Conservation (phyloP, 2,113 vertebrate species). For the Catharus fuscescens region DNA sequence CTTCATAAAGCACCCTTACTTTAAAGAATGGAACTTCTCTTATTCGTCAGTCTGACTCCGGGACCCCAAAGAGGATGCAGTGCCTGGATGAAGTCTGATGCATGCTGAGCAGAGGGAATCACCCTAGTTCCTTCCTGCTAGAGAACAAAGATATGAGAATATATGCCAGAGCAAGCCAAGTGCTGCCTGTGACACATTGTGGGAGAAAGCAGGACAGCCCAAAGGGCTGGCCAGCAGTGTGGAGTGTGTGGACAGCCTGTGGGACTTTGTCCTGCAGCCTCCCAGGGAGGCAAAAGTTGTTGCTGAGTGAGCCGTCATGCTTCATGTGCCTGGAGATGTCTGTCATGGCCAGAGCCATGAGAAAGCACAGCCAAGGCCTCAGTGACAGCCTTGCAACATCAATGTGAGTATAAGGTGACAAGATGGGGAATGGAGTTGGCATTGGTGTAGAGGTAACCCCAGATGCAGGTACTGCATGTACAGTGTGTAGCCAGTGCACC, state of each 20-base stretch:
- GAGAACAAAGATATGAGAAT: neutral
- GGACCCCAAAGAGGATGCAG: fast-evolving
- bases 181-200: fast-evolving
- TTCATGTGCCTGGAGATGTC: neutral
- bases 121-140: neutral
- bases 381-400: neutral
- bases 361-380: neutral
- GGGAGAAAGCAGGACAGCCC: neutral
- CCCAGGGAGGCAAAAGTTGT: neutral
- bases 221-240: neutral
- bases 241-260: neutral
- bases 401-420: neutral
- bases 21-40: neutral
- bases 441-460: neutral
- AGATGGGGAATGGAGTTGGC: neutral
- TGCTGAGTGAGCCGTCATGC: neutral
- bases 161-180: neutral
- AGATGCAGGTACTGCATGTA: neutral
- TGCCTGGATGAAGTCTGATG: neutral
- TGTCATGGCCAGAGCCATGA: neutral
- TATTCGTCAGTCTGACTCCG: neutral
- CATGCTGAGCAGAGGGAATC: neutral
- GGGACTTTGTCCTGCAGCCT: neutral
- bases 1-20: neutral
- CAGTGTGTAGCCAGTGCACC: fast-evolving